These are phyloP conservation scores for Ploceus nigricollis DNA, from an alignment of 2,113 vertebrate genomes.

Conservation along the genomic window DNA sequence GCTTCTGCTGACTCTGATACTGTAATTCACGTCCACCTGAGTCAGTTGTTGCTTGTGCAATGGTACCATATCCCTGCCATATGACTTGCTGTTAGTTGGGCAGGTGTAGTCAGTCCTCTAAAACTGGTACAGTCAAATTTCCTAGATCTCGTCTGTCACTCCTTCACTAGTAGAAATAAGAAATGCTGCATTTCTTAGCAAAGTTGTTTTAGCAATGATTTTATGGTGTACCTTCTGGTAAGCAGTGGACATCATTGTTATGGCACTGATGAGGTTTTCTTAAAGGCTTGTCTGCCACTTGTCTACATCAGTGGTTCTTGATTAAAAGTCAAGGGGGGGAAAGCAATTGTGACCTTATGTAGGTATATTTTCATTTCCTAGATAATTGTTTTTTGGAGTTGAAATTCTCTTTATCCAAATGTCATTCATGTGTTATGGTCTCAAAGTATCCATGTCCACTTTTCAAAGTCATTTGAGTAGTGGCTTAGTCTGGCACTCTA, in stretches of 20 bases:
- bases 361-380: neutral
- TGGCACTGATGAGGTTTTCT: neutral
- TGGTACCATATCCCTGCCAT: neutral
- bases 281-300: neutral
- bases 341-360: neutral
- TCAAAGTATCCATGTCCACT: neutral
- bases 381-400: neutral
- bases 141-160: neutral
- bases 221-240: neutral
- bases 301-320: accelerated
- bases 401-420: neutral
- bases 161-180: neutral
- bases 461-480: neutral
- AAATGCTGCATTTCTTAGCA: neutral
- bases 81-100: neutral
- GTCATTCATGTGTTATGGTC: neutral
- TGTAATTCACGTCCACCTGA: neutral
- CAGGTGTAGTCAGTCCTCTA: neutral
- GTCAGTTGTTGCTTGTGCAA: neutral
- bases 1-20: neutral
- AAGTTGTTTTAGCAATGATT: neutral
- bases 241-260: neutral
- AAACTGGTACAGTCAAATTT: neutral
- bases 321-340: accelerated
- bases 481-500: neutral